Evolutionary conservation across 2,797 vertebrate species (phyloP), one percentile per base, ranked within the genome.

Genomic region (Cuculus canorus): DNA sequence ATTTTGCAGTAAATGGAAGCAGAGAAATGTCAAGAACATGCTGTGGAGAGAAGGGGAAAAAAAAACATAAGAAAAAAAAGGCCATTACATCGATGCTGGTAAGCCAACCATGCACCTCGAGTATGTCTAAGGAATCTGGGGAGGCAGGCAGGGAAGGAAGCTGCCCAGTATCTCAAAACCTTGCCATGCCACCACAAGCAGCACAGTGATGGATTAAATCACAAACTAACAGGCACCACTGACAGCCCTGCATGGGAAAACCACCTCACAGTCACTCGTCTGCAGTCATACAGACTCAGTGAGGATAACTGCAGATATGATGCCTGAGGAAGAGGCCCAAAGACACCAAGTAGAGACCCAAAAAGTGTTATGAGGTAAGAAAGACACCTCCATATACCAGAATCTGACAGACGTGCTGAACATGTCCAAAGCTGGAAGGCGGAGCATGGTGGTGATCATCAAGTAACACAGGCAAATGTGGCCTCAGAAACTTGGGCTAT

Each of bases 1-100:
- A 77, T 87, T 92, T 92, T 64, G 82, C 33, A 63, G 90, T 73
- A 92, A 93, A 82, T 50, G 45, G 61, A 88, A 88, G 35, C 11
- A 82, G 32, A 82, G 6, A 37, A 54, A n/a, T 53, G 57, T n/a
- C 70, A 95, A 65, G 43, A 92, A 82, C 5, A 14, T 32, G 23
- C 22, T 88, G 27, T 28, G 68, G 14, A 28, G n/a, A 47, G 6
- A 15, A 52, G 50, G 27, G 1, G 1, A 5, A 28, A 8, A 4
- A 39, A 39, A 66, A 18, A 8, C 17, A 9, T 10, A 13, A 25
- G 4, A 23, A 39, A 7, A 13, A 4, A 32, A 59, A 19, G 13
- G 41, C 7, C 19, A 50, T 6, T 54, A 10, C 27, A 33, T 53
- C 32, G 23, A 2, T 13, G 13, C 50, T 68, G 30, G 4, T 27